Evolutionary conservation across 2,888 invertebrate genomes (phyloP).

Genomic region (Girardia tigrina): DNA sequence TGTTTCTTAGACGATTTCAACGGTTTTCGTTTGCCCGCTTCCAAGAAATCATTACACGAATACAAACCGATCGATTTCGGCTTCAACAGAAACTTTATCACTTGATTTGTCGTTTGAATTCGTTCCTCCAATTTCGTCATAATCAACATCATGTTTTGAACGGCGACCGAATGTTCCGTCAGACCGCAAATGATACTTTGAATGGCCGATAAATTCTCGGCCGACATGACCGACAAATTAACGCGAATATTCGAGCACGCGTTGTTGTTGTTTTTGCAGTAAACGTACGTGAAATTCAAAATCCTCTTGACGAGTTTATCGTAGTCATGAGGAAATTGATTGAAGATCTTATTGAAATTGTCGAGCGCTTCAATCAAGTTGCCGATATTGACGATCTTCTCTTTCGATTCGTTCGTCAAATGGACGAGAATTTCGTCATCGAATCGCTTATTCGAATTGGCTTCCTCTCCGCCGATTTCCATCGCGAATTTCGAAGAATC

Average conservation of each 20-base stretch:
- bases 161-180: background rate
- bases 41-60: background rate
- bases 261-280: background rate
- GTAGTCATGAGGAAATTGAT: background rate
- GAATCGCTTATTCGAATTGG: background rate
- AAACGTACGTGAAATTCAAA: background rate
- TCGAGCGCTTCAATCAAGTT: background rate
- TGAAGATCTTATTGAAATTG: background rate
- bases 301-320: background rate
- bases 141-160: background rate
- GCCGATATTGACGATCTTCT: background rate
- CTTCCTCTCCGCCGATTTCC: background rate
- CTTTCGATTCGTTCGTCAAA: background rate
- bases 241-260: background rate
- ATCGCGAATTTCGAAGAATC: background rate
- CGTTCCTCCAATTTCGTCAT: background rate
- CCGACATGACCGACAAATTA: background rate
- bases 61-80: background rate
- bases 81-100: background rate
- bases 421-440: background rate
- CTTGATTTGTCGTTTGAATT: background rate
- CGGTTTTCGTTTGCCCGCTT: background rate
- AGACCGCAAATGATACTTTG: background rate
- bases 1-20: background rate
- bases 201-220: background rate